Base-by-base conservation (phyloP, 2,113 vertebrate species). In the Etheostoma spectabile region DNA sequence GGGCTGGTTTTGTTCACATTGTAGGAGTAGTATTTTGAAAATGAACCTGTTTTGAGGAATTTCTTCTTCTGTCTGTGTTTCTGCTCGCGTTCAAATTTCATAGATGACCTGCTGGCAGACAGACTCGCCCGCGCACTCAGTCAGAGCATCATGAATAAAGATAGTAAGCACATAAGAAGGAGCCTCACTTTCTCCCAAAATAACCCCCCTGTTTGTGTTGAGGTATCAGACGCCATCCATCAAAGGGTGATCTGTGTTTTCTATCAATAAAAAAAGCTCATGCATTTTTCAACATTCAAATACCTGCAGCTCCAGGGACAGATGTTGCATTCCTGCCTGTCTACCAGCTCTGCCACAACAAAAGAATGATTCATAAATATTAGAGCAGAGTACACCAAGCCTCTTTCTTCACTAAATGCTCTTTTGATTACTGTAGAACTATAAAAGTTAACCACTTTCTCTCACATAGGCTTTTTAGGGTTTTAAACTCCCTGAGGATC, bases 231-330 rank as follows among this genome's bases (percentile, higher is more conserved):
- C 67, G 68, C 79, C 85, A 90, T 91, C 90, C 74, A 92, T 94
- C 92, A 93, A 89, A 91, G 70, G 77, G 4, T 49, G 57, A 87
- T 92, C 80, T 82, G 87, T 87, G 84, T 86, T 90, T n/a, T 86
- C 89, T 91, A 92, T 94, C 89, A 90, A 87, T 92, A 91, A 92
- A 42, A 93, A 85, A 66, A 59, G 1, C 88, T 94, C 92, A 93
- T 95, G 90, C 87, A 94, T 94, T 93, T 95, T 95, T 95, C 92
- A 95, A 77, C 90, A 92, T 92, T 94, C 90, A 94, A 91, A 94
- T 92, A 91, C 83, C 85, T 68, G 80, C 76, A 88, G 89, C 88
- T 89, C 80, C 74, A 65, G 87, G 89, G 82, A 90, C 68, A 72
- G 82, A 91, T 90, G 88, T 46, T 64, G 83, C 78, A n/a, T 70